Conservation (phyloP, 2,113 vertebrate species). For the Menidia beryllina region DNA sequence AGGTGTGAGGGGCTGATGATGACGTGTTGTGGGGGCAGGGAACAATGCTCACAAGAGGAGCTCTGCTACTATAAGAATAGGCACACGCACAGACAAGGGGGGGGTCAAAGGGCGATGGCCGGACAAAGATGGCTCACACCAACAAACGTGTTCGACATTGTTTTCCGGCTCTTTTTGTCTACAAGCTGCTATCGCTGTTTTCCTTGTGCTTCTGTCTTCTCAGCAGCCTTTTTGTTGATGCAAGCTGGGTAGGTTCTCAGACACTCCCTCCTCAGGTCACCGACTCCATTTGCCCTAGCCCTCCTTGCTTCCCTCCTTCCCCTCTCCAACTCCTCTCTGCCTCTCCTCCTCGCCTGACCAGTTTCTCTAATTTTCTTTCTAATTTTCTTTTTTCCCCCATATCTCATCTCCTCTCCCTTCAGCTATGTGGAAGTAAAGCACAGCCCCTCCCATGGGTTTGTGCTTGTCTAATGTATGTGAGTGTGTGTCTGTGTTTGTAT, state of each 20-base stretch:
- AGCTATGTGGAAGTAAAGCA: conserved; percentile 67
- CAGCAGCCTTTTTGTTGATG: conserved; percentile 75
- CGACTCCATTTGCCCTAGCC: conserved; percentile 68
- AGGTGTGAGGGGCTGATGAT: conserved; percentile 48
- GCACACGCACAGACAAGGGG: conserved; percentile 30
- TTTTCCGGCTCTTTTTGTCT: conserved; percentile 11
- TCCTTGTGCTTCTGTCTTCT: conserved; percentile 70
- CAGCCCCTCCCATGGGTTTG: conserved; percentile 52
- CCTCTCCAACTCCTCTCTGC: conserved; percentile 49
- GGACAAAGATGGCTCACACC: conserved; percentile 50
- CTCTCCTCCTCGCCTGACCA: conserved; percentile 74
- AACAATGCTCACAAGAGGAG: conserved; percentile 37
- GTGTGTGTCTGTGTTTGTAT: conserved; percentile 22
- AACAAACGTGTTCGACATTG: conserved; percentile 38
- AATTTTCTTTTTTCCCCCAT: conserved; percentile 67
- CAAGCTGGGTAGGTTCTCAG: conserved; percentile 67
- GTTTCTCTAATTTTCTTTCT: conserved; percentile 81
- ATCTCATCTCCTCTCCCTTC: conserved; percentile 71
- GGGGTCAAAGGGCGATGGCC: conserved; percentile 50
- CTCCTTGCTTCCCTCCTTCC: conserved; percentile 47
- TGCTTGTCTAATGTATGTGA: conserved; percentile 9
- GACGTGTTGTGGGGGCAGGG: conserved; percentile 25
- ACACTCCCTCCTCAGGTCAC: conserved; percentile 77
- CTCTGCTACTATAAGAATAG: conserved; percentile 25
- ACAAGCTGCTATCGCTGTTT: conserved; percentile 31